Percentiles rank a stretch among this genome's conserved stretches.
Evolutionary conservation across 2,113 vertebrate genomes (phyloP).

Genomic region (Acrocephalus kingi): DNA sequence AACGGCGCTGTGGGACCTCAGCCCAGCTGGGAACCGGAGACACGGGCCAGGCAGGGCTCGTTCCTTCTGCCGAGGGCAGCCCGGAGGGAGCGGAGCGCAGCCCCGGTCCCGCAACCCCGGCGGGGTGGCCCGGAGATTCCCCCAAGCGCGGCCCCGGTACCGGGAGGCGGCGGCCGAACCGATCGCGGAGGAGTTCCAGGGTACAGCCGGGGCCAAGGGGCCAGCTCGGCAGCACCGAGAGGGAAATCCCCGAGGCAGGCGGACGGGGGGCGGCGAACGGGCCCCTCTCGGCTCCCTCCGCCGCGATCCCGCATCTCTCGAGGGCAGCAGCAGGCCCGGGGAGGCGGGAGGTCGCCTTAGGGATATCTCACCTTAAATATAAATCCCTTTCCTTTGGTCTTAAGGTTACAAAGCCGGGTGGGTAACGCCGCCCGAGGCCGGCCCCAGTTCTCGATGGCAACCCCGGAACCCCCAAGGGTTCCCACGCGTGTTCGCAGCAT

Average conservation of each 20-base stretch:
- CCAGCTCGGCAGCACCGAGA: background rate
- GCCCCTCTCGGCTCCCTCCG: background rate
- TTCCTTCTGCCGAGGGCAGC: background rate
- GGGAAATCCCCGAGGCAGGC: background rate
- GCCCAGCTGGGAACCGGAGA: rapidly evolving
- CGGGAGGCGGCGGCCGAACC: conserved; percentile 71
- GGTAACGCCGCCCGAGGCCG: background rate
- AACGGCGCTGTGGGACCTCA: background rate
- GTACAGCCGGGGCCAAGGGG: background rate
- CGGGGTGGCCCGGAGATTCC: too few relatives aligned
- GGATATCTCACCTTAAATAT: background rate
- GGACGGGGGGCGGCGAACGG: background rate
- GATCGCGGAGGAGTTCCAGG: conserved; percentile 64
- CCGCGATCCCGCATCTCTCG: background rate
- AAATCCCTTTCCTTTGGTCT: background rate
- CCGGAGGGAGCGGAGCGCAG: background rate
- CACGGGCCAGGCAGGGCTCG: background rate
- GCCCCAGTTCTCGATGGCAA: background rate
- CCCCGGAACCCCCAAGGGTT: background rate
- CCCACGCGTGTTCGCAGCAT: background rate
- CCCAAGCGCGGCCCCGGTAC: background rate
- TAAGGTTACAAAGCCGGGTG: background rate
- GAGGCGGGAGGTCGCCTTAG: background rate
- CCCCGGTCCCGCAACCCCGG: background rate
- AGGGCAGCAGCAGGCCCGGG: background rate